Base-by-base conservation (phyloP, 2,113 vertebrate genomes). In the Ursus arctos region DNA sequence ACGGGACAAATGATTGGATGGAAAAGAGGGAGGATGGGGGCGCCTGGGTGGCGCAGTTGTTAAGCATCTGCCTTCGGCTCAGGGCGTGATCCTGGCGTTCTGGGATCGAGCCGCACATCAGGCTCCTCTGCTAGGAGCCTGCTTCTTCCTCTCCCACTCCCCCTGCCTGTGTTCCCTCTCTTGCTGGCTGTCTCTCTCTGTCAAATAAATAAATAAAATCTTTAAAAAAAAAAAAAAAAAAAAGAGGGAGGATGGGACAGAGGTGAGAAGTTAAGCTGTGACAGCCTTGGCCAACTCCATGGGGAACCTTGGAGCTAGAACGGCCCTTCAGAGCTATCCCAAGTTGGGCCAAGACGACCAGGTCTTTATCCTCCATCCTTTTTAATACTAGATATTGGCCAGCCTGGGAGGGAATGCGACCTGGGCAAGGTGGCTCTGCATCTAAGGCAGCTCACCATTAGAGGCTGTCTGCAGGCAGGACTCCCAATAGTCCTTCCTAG, bases 241-340 rank as follows among this genome's bases (percentile, higher is more conserved):
- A 7, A 76, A 49, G 55, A 26, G 77, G 49, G 22, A 65, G 13
- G n/a, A 77, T 92, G 89, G 28, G 53, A 72, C 22, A 87, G 72
- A 94, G 72, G 88, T 76, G 18, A 95, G 84, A 95, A 80, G 55
- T 88, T 77, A 97, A 95, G 61, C 47, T 89, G 33, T 72, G 47
- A 92, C 7, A 72, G 40, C 26, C 18, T 82, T 92, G 43, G 59
- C 22, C 51, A 84, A 43, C 28, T 79, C 31, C 61, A 43, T 72
- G 22, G 53, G 83, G 53, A 80, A 7, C 13, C 61, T 67, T 84
- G 69, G 43, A 80, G 36, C 21, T 83, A 82, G 21, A 81, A 49
- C 61, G 65, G 11, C 26, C 28, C 8, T 84, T 94, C 53, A 92
- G 4, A 96, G 47, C 59, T 91, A 43, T 74, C 63, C 43, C 28